Conservation (phyloP, 2,888 invertebrate species). For the Acanthosepion lycidas region DNA sequence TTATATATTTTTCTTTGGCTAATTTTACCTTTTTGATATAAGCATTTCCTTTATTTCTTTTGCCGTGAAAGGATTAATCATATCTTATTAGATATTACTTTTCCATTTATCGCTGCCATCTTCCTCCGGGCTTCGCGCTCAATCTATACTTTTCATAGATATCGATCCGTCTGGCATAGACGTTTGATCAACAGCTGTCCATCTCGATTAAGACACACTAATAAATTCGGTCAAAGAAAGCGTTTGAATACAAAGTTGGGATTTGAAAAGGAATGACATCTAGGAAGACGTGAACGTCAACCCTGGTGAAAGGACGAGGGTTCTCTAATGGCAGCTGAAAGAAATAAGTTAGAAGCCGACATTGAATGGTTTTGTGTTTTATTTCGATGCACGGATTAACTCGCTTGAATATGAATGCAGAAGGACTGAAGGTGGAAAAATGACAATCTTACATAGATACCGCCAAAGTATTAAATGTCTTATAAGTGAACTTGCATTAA, state of each 20-base stretch:
- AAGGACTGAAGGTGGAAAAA: too few relatives aligned
- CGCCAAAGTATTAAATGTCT: too few relatives aligned
- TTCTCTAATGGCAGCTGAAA: neutral
- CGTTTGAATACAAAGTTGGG: neutral
- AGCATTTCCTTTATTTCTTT: neutral
- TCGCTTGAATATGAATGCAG: too few relatives aligned
- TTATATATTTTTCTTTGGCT: neutral
- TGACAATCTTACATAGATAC: too few relatives aligned
- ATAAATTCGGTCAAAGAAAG: neutral
- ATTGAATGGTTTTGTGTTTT: too few relatives aligned
- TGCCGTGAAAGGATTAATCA: neutral
- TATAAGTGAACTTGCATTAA: too few relatives aligned
- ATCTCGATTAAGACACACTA: neutral
- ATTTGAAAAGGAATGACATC: neutral
- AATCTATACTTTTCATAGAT: neutral
- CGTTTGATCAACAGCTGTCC: neutral
- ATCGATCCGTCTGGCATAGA: constrained; percentile 2
- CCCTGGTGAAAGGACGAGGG: neutral
- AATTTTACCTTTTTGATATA: neutral
- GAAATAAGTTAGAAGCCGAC: too few relatives aligned
- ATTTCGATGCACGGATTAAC: too few relatives aligned
- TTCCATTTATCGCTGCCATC: neutral
- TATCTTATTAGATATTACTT: neutral
- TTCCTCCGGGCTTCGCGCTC: neutral
- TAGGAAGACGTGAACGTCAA: neutral